Evolutionary conservation across 1,140 invertebrate genomes (phyloP).

Genomic region (Saxidomus purpurata): DNA sequence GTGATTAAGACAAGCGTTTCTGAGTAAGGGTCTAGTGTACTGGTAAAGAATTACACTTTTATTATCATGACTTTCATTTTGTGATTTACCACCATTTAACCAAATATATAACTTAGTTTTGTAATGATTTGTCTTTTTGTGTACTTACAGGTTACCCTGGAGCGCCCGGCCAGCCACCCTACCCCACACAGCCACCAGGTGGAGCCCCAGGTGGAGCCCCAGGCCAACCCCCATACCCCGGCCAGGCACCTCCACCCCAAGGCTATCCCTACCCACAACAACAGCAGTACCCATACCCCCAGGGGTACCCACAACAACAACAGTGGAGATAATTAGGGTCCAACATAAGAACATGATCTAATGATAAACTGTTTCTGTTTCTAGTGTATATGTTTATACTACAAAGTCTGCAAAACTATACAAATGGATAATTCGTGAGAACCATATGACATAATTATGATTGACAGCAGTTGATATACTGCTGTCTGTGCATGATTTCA

Average conservation of each 20-base stretch:
- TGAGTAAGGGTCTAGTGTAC: no score
- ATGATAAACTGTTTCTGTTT: neutral
- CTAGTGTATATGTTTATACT: neutral
- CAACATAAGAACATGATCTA: neutral
- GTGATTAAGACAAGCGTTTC: no score
- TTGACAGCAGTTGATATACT: neutral
- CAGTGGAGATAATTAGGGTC: constrained; percentile 44
- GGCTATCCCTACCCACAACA: constrained; percentile 48
- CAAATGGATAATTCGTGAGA: neutral
- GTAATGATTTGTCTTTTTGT: no score
- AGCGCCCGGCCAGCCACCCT: constrained; percentile 30
- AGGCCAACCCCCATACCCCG: constrained; percentile 42
- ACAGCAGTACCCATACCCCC: constrained; percentile 61
- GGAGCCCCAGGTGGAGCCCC: no score
- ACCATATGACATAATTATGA: neutral
- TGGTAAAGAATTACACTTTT: no score
- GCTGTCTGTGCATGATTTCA: neutral
- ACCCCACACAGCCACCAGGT: constrained; percentile 25
- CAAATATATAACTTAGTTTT: no score
- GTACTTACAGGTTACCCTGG: constrained; percentile 46
- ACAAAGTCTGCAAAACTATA: neutral
- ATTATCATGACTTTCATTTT: no score
- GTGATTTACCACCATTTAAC: no score
- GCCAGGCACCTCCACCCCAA: constrained; percentile 8
- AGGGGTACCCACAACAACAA: constrained; percentile 49